These are phyloP conservation scores for Mylabris sibirica DNA, from an alignment of 2,888 invertebrate species.

Conservation along the genomic window DNA sequence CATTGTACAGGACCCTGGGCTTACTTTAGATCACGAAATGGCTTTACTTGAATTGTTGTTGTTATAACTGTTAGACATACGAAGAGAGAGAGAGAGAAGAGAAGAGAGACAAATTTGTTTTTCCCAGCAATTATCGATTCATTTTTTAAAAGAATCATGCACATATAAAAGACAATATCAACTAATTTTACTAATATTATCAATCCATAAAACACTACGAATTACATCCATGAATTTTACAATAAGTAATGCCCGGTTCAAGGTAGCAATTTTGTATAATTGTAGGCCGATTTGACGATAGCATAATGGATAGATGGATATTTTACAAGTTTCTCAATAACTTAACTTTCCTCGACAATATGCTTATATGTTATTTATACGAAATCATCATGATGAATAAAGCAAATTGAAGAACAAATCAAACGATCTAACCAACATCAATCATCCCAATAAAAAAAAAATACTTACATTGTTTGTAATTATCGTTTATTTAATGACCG, in stretches of 20 bases:
- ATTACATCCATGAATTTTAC: conserved; percentile 30
- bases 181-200: conserved; percentile 17
- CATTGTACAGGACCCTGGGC: conserved; percentile 56
- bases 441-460: conserved; percentile 9
- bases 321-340: conserved; percentile 38
- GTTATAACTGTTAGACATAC: conserved; percentile 33
- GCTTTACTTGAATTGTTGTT: conserved; percentile 50
- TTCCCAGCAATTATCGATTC: conserved; percentile 19
- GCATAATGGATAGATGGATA: conserved; percentile 27
- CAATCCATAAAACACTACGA: conserved; percentile 30
- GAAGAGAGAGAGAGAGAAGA: conserved; percentile 19
- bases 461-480: too few species aligned
- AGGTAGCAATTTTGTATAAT: conserved; percentile 33
- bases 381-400: conserved; percentile 19
- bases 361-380: conserved; percentile 43
- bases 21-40: conserved; percentile 56
- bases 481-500: conserved; percentile 31
- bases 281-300: conserved; percentile 22
- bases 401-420: not conserved
- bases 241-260: conserved; percentile 13
- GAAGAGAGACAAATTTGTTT: conserved; percentile 32
- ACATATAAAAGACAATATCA: not conserved
- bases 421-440: conserved; percentile 11
- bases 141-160: not conserved
- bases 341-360: conserved; percentile 40